Evolutionary conservation across 2,888 invertebrate species (phyloP), one percentile per base, ranked within the genome.

Genomic region (Diadegma fenestrale): DNA sequence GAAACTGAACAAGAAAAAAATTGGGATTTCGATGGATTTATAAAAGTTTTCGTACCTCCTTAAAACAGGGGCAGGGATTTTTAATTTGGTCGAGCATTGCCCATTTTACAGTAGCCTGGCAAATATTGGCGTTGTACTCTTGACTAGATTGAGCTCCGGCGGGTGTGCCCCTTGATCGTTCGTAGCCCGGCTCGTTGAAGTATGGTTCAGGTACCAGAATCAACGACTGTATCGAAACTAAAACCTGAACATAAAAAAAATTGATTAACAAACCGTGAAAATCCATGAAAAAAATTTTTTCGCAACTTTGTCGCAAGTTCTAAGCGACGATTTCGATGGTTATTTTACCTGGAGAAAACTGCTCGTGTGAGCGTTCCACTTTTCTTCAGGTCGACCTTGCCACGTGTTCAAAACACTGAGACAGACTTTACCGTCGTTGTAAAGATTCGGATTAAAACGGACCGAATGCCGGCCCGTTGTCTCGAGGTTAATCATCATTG

Each of bases 371-470:
- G 98, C 97, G 94, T 98, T 99, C 99, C 99, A 99, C 94, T 98
- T 98, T 94, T 99, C 99, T 94, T 99, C 99, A 33, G 99, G 99
- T 77, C 98, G 95, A 8, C 99, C 99, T 94, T 99, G 98, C 99
- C 99, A 99, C 2, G 99, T 99, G 94, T 99, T 99, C 88, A 99
- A 95, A 88, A 99, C 98, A 89, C 98, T 98, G 92, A 99, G 96
- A 94, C 99, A 99, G 85, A 97, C 97, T 95, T 99, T 99, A 88
- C 99, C 99, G 94, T 99, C 98, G 95, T 98, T 98, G 94, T 98
- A 98, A 78, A 98, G 95, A 95, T 98, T 98, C 86, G 98, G 98
- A 95, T 98, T 98, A 94, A 98, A 98, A 87, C 98, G 96, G 91
- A 98, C 97, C 41, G 97, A 97, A 93, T 97, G 98, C 88, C 97